Evolutionary conservation across 1,140 invertebrate genomes (phyloP).

Genomic region (Brachionus calyciflorus): DNA sequence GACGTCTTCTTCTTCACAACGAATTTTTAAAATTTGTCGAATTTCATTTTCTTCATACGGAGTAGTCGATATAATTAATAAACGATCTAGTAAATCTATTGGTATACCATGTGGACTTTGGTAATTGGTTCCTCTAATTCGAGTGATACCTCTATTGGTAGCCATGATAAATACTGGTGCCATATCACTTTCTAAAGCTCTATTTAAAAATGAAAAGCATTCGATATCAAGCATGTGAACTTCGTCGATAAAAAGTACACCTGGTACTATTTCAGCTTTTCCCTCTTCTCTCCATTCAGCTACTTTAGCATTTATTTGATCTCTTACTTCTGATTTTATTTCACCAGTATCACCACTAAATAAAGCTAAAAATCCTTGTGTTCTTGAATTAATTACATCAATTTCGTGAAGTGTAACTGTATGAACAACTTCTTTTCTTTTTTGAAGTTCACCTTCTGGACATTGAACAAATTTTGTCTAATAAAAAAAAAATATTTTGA

Average conservation of each 20-base stretch:
- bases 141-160: slow-evolving; percentile 94
- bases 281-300: slow-evolving; percentile 98
- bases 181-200: slow-evolving; percentile 92
- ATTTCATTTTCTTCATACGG: slow-evolving; percentile 85
- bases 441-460: slow-evolving; percentile 96
- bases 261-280: slow-evolving; percentile 95
- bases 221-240: slow-evolving; percentile 98
- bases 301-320: slow-evolving; percentile 97
- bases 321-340: slow-evolving; percentile 92
- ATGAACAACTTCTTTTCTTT: slow-evolving; percentile 97
- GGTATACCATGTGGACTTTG: slow-evolving; percentile 92
- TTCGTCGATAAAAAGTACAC: slow-evolving; percentile 72
- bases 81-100: slow-evolving; percentile 87
- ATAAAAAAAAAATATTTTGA: slow-evolving; percentile 48
- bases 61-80: slow-evolving; percentile 86
- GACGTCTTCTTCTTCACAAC: slow-evolving; percentile 86
- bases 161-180: slow-evolving; percentile 97
- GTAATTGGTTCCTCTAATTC: slow-evolving; percentile 89
- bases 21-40: slow-evolving; percentile 73
- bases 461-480: slow-evolving; percentile 89
- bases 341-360: slow-evolving; percentile 98
- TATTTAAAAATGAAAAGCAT: slow-evolving; percentile 95
- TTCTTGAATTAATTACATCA: slow-evolving; percentile 94
- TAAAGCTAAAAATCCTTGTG: slow-evolving; percentile 91
- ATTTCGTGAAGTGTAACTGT: slow-evolving; percentile 97